Percentiles rank a stretch among this genome's conserved stretches.
Conservation (phyloP, 2,888 invertebrate species). For the Sipha maydis region DNA sequence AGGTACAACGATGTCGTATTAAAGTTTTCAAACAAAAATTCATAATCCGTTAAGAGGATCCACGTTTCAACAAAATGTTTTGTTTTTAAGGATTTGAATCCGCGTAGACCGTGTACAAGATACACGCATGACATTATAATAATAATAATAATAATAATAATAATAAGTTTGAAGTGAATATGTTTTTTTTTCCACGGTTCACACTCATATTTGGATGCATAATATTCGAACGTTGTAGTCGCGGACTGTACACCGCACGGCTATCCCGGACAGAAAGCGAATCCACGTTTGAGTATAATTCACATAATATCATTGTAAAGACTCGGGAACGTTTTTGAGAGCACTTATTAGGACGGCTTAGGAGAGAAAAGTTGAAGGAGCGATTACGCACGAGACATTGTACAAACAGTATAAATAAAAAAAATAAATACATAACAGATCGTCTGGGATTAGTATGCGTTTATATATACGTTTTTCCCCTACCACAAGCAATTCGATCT, state of each 20-base stretch:
- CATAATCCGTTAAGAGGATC: too few relatives aligned
- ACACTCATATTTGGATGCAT: background rate
- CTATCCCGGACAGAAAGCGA: too few relatives aligned
- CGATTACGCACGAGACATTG: background rate
- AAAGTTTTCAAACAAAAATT: too few relatives aligned
- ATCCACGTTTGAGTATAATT: too few relatives aligned
- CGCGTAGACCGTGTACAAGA: too few relatives aligned
- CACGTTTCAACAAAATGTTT: too few relatives aligned
- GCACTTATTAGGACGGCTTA: background rate
- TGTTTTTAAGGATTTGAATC: too few relatives aligned
- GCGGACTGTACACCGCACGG: background rate
- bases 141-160: too few relatives aligned
- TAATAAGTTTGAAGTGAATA: too few relatives aligned
- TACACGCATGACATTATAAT: too few relatives aligned
- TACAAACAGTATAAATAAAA: background rate
- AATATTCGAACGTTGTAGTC: background rate
- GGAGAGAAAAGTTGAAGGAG: background rate
- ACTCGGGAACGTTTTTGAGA: background rate
- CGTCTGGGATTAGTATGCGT: background rate
- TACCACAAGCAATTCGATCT: background rate
- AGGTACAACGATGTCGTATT: too few relatives aligned
- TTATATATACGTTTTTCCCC: background rate
- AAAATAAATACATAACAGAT: conserved; percentile 1
- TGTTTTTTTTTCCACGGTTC: background rate
- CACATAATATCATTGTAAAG: too few relatives aligned